Base-by-base conservation (phyloP, 1,140 invertebrate species). In the Atta colombica region DNA sequence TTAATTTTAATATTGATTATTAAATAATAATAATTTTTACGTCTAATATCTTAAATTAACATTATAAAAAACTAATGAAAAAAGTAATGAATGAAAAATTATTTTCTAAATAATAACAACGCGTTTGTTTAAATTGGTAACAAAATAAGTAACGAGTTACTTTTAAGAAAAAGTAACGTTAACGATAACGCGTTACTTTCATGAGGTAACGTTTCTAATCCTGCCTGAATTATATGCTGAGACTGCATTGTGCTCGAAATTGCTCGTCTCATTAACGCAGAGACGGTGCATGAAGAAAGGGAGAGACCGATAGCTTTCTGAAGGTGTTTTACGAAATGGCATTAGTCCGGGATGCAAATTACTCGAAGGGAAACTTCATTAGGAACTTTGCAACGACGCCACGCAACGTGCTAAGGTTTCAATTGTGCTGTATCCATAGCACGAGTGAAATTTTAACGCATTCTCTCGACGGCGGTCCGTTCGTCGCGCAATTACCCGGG, bases 311-410 rank as follows among this genome's bases (percentile, higher is more conserved):
- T 53, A 53, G n/a, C 63, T 14, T 49, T 77, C 39, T 31, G n/a
- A 80, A 58, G 39, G 16, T 25, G 61, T 81, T 81, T 81, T 45
- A 69, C 49, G 16, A 55, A 55, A 80, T 16, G 25, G n/a, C 21
- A 49, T 3, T n/a, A 12, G 5, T 39, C 16, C 53, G 35, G 53
- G n/a, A 35, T 14, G 78, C 35, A 82, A 82, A 60, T 82, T 72
- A 82, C 58, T 72, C 66, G 21, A 25, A 39, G 25, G 6, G 53
- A 72, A 82, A 82, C 35, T 82, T 82, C 39, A 82, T 72, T 72
- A 74, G 25, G 25, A 82, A 72, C 25, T 61, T 61, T 3, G 25
- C 39, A 35, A 31, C 25, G 12, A 6, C 14, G 53, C 16, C 39
- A 28, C 7, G 28, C 1, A n/a, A 55, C 12, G 39, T 45, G 35